Conservation (phyloP, 2,797 vertebrate genomes). For the Taeniopygia guttata region DNA sequence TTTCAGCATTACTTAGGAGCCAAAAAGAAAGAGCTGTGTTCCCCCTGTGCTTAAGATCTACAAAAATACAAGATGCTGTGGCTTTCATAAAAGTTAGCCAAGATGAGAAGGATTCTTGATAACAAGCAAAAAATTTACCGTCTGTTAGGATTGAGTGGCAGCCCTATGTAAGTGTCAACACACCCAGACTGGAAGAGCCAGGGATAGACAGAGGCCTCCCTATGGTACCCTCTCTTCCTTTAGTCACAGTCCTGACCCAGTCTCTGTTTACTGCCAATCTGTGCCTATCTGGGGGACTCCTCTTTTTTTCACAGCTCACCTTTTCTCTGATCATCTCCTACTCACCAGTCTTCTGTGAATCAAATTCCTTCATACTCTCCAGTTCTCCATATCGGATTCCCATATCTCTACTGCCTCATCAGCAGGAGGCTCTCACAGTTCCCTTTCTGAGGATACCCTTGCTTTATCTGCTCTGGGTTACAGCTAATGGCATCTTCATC, state of each 20-base stretch:
- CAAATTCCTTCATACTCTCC: not conserved
- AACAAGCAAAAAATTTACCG: not conserved
- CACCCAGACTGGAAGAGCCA: not conserved
- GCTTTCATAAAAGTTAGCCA: not conserved
- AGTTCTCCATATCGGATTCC: not conserved
- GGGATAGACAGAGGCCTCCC: not conserved
- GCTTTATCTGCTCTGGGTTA: not conserved
- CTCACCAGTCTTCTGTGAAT: not conserved
- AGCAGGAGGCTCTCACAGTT: not conserved
- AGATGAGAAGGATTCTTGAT: not conserved
- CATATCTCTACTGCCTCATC: not conserved
- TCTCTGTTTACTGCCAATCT: not conserved
- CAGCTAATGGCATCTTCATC: not conserved
- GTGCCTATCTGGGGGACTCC: not conserved
- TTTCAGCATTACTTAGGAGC: not conserved
- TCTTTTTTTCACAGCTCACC: not conserved
- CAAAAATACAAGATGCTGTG: not conserved
- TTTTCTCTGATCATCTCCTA: not conserved
- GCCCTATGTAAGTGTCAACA: fast-evolving
- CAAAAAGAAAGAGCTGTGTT: not conserved
- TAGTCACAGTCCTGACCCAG: not conserved
- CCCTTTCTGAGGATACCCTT: not conserved
- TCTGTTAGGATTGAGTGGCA: not conserved
- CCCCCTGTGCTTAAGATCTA: not conserved
- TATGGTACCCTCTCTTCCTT: not conserved